Evolutionary conservation across 30 jellyfish, hydroid and myxozoan genomes (phyloP), one percentile per base, ranked within the genome.

Genomic region (Rhopilema esculentum): DNA sequence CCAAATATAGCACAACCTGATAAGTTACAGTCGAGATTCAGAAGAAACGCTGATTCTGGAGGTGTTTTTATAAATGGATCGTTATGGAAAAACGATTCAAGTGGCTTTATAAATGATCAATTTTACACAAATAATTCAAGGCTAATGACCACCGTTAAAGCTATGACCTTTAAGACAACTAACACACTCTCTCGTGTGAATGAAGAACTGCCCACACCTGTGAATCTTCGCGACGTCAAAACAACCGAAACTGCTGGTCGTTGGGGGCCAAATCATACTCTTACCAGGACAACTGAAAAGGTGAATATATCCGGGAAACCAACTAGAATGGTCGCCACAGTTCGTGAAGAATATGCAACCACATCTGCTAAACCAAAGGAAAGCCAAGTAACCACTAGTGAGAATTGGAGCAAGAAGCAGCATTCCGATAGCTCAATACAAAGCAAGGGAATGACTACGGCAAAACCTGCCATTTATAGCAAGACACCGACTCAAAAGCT

Each of bases 31-130:
- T 33, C 33, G 75, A 84, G 51, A 17, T 28, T 26, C 73, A 71
- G 80, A 78, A 70, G 92, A 69, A 74, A 69, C 40, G 52, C 74
- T 27, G 87, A n/a, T 51, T 69, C 16, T 57, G 49, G 30, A 4
- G 73, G 28, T 0, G 19, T 80, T 31, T 32, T 17, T 74, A 22
- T 32, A 69, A 67, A 80, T 66, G 29, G 28, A 16, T 63, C 90
- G 26, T 16, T 21, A 9, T 8, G 72, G 48, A 9, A 23, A 16
- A 27, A 19, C 85, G 22, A 9, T 4, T 24, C 49, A 52, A 2
- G 17, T 6, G 72, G 6, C 72, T 24, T 24, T 18, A 63, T 7
- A 18, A 63, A 18, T 2, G 29, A 63, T 18, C 16, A 63, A 18
- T 6, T 40, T 40, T 40, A 2, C 57, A 40, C 57, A 40, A 40